These are phyloP conservation scores for Sorex araneus DNA, from an alignment of 2,113 vertebrate species.

Conservation along the genomic window DNA sequence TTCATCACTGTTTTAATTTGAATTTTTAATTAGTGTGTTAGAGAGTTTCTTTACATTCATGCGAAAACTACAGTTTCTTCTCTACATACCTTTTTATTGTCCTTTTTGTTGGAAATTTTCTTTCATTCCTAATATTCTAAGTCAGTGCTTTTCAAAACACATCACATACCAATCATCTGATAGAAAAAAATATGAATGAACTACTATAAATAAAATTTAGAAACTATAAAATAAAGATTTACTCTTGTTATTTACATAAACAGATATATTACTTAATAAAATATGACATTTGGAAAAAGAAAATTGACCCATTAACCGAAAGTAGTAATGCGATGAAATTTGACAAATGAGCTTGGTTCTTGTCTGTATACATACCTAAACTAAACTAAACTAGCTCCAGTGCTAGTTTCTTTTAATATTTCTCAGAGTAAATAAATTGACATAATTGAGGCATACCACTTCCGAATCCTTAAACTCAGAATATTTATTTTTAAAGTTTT, in stretches of 20 bases:
- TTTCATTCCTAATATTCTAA: background rate
- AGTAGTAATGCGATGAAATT: background rate
- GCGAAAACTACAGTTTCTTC: slow-evolving; percentile 13
- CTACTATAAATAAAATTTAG: slow-evolving; percentile 36
- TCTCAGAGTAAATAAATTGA: background rate
- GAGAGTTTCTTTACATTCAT: background rate
- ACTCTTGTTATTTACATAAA: slow-evolving; percentile 1
- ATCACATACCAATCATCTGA: background rate
- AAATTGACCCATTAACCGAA: background rate
- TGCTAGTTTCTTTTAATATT: background rate
- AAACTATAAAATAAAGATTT: slow-evolving; percentile 19
- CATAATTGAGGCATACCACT: background rate
- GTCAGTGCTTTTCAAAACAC: background rate
- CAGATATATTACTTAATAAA: background rate
- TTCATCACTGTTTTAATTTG: slow-evolving; percentile 7
- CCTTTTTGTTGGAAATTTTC: background rate
- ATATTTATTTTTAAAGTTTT: slow-evolving; percentile 31
- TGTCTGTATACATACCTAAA: background rate
- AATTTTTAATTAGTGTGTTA: background rate
- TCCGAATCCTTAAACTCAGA: background rate
- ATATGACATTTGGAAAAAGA: background rate
- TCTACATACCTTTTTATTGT: background rate
- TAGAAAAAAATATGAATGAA: slow-evolving; percentile 28
- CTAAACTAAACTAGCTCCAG: background rate
- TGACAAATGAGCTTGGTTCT: background rate